Evolutionary conservation across 2,113 vertebrate species (phyloP).

Genomic region (Vulpes lagopus): DNA sequence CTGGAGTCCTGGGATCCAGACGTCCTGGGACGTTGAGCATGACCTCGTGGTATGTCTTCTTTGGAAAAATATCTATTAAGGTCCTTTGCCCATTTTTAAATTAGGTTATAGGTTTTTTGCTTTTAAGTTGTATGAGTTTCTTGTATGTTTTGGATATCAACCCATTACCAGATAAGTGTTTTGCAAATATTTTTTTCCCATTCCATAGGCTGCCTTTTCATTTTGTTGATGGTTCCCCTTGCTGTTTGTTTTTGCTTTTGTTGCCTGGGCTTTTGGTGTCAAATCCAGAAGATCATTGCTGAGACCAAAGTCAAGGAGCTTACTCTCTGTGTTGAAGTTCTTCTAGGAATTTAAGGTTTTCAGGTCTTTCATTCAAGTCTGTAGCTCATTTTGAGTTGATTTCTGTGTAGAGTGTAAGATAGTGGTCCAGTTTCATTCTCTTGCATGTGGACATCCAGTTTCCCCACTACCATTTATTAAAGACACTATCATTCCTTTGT

Average conservation of each 20-base stretch:
- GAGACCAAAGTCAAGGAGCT: not conserved
- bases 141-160: not conserved
- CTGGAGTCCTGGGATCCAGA: too few species aligned
- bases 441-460: not conserved
- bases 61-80: not conserved
- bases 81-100: not conserved
- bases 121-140: not conserved
- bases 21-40: too few species aligned
- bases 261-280: not conserved
- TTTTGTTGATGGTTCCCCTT: not conserved
- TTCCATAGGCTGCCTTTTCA: not conserved
- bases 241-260: not conserved
- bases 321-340: not conserved
- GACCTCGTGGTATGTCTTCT: not conserved
- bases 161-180: not conserved
- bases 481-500: not conserved
- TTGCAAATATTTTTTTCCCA: constrained; percentile 7
- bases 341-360: not conserved
- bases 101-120: not conserved
- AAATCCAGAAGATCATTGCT: not conserved
- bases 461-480: not conserved
- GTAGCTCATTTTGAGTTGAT: not conserved
- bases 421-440: not conserved
- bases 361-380: not conserved
- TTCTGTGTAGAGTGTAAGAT: not conserved